Evolutionary conservation across 2,888 invertebrate genomes (phyloP), one percentile per base, ranked within the genome.

Genomic region (Leptopilina syphax): DNA sequence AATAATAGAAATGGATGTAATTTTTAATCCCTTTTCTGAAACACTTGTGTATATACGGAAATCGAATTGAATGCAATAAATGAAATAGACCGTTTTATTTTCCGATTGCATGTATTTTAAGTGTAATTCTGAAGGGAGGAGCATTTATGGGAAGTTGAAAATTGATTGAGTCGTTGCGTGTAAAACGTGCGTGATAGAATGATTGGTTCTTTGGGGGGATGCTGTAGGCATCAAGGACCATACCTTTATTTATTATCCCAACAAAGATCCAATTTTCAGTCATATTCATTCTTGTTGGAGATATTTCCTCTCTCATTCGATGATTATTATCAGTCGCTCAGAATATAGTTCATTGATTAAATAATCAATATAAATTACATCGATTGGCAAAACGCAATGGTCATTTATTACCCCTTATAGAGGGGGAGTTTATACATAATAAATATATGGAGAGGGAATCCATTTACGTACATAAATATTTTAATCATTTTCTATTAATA

Each of bases 171-270:
- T 18, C 57, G 27, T 73, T 73, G 73, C 73, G 73, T 73, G 73
- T 34, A 57, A 5, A 73, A 34, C 8, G 73, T 73, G 73, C 73
- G 73, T 73, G 73, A 73, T 73, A 8, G 34, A 57, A 13, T 73
- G 57, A 73, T 73, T 73, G 57, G 73, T 73, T 73, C 57, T 57
- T 13, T 9, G 2, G 50, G 34, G 73, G 73, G 73, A 73, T 73
- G 73, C 41, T 54, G 73, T 5, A 57, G 27, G 13, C 57, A 73
- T 73, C 73, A 70, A 70, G 27, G 70, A 27, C 24, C 50, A 44
- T 50, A 57, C 54, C 13, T 63, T 70, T 70, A 70, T 70, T 70
- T 70, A 70, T 70, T 70, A 70, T 70, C 73, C n/a, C n/a, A 68
- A 5, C 18, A 18, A 68, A 12, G 9, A 73, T 57, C 57, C 24